Evolutionary conservation across 2,113 vertebrate genomes (phyloP).

Genomic region (Verasper variegatus): DNA sequence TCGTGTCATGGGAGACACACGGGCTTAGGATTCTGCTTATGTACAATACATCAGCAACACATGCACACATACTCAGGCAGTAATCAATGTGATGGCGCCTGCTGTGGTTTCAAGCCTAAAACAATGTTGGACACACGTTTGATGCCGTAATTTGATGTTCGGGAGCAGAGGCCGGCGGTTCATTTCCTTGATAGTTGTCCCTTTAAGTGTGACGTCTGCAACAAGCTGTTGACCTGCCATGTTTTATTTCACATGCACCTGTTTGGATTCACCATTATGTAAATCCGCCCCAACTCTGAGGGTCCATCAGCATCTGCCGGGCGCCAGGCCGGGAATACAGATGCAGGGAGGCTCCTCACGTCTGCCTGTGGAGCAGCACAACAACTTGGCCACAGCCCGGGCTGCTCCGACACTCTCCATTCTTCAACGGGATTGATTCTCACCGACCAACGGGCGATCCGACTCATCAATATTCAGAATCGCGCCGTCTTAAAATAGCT

Average conservation of each 20-base stretch:
- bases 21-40: background rate
- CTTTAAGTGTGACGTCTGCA: slow-evolving; percentile 35
- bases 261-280: slow-evolving; percentile 62
- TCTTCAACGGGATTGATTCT: slow-evolving; percentile 77
- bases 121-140: slow-evolving; percentile 14
- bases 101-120: slow-evolving; percentile 9
- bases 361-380: slow-evolving; percentile 62
- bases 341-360: slow-evolving; percentile 70
- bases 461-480: slow-evolving; percentile 77
- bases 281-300: slow-evolving; percentile 51
- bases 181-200: slow-evolving; percentile 34
- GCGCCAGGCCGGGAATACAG: slow-evolving; percentile 62
- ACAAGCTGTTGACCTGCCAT: slow-evolving; percentile 68
- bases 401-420: slow-evolving; percentile 63
- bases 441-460: slow-evolving; percentile 61
- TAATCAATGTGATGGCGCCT: background rate
- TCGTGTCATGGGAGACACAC: background rate
- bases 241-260: slow-evolving; percentile 64
- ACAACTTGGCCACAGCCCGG: slow-evolving; percentile 63
- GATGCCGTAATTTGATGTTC: slow-evolving; percentile 24
- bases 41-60: background rate
- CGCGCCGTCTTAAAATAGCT: slow-evolving; percentile 61
- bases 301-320: slow-evolving; percentile 67
- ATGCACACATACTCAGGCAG: background rate
- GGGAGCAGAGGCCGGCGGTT: background rate